Evolutionary conservation across 23 tunicate genomes (phyloP).

Genomic region (Corella eumyota): DNA sequence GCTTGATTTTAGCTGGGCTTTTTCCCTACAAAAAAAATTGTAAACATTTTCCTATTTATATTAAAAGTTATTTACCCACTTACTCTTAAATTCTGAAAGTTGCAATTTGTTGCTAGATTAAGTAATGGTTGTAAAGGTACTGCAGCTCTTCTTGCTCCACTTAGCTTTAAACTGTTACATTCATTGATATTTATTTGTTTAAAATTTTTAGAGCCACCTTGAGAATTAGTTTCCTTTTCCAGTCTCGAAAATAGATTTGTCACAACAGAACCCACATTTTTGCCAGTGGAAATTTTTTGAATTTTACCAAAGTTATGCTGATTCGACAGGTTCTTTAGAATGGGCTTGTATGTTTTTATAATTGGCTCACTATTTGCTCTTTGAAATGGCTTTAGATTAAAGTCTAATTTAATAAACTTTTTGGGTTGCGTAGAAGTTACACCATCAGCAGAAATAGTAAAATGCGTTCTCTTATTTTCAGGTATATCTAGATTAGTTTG

Average conservation of each 20-base stretch:
- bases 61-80: too few species aligned
- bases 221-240: conserved; percentile 17
- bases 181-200: neutral
- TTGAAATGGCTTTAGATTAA: too few species aligned
- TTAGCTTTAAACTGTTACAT: neutral
- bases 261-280: conserved; percentile 12
- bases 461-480: too few species aligned
- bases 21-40: neutral
- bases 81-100: too few species aligned
- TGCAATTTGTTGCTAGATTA: too few species aligned
- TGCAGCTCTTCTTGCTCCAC: neutral
- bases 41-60: neutral
- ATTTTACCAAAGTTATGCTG: neutral
- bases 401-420: too few species aligned
- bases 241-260: conserved; percentile 35
- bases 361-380: too few species aligned
- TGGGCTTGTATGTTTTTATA: neutral
- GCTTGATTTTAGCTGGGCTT: too few species aligned
- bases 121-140: neutral
- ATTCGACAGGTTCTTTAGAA: neutral
- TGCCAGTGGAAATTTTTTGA: neutral
- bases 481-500: too few species aligned
- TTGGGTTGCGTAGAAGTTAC: too few species aligned
- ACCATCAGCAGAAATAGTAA: too few species aligned
- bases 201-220: neutral